Base-by-base conservation (phyloP, 2,888 invertebrate species). In the Tetragonula carbonaria region DNA sequence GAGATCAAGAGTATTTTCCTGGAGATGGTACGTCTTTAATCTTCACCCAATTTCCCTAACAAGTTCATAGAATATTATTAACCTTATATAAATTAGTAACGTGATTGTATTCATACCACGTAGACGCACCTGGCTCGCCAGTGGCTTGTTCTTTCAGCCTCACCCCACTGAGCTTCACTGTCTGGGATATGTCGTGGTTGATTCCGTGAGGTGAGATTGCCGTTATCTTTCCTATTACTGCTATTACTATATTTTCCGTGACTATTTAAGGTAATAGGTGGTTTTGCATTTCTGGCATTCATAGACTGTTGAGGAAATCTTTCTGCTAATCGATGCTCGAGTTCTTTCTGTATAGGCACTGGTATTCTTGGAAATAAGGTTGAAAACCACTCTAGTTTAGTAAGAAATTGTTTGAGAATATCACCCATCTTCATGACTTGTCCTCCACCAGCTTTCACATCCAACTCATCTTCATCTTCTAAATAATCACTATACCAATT, bases 361-460 rank as follows among this genome's bases (percentile, higher is more conserved):
- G 99, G 99, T 94, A 99, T 99, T 89, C 99, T 96, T 0, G 99
- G 99, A 94, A 99, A 99, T 28, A 99, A 95, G 0, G 99, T 99
- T 65, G 98, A 98, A 95, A 99, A 99, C 99, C 99, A 99, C 94
- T 99, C 99, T 80, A 99, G 95, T 94, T 99, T 99, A 81, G 98
- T 97, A 76, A 99, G 96, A 96, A 98, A 98, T 94, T 98, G 98
- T 65, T 98, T 96, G 23, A 98, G 96, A 95, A 99, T 97, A 90
- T 98, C 97, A 0, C 99, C 99, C 80, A 99, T 97, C 38, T 97
- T 97, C 96, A 99, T 98, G 78, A 96, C 95, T 94, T 99, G 98
- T 18, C 99, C 99, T 66, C 99, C 99, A 21, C 99, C 99, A 23
- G 99, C 99, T 94, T 99, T 98, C 0, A 99, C 99, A 94, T 99